Conservation (phyloP, 2,797 vertebrate genomes). For the Remorina albescens region DNA sequence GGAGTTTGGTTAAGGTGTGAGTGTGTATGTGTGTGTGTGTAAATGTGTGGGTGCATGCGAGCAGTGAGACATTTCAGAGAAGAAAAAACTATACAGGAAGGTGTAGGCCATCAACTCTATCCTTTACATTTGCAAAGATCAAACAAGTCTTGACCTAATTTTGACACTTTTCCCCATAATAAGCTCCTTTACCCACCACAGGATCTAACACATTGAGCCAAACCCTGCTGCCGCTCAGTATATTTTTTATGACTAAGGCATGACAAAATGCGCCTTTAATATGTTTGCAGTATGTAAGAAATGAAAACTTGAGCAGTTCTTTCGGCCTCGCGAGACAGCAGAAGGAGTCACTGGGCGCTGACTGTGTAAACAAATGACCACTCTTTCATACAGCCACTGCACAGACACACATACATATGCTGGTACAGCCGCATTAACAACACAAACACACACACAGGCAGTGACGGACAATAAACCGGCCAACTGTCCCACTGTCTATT, state of each 20-base stretch:
- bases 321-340: constrained; percentile 35
- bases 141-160: constrained; percentile 64
- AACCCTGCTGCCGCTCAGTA: constrained; percentile 20
- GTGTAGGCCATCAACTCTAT: constrained; percentile 45
- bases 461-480: constrained; percentile 66
- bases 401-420: constrained; percentile 48
- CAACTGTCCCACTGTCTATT: constrained; percentile 76
- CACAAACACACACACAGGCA: constrained; percentile 45
- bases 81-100: constrained; percentile 15
- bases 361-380: constrained; percentile 35
- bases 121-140: constrained; percentile 58
- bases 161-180: constrained; percentile 51
- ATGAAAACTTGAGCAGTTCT: constrained; percentile 2
- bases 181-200: constrained; percentile 47
- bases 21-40: not conserved
- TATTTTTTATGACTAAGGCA: constrained; percentile 13
- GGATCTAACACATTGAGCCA: constrained; percentile 37
- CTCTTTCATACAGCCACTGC: constrained; percentile 1
- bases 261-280: constrained; percentile 12
- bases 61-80: constrained; percentile 18
- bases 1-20: constrained; percentile 25
- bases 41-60: not conserved
- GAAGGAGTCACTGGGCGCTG: constrained; percentile 41
- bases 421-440: constrained; percentile 32
- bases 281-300: constrained; percentile 27